These are phyloP conservation scores for Dolichoris vasculosae DNA, from an alignment of 1,140 invertebrate genomes.

Conservation along the genomic window DNA sequence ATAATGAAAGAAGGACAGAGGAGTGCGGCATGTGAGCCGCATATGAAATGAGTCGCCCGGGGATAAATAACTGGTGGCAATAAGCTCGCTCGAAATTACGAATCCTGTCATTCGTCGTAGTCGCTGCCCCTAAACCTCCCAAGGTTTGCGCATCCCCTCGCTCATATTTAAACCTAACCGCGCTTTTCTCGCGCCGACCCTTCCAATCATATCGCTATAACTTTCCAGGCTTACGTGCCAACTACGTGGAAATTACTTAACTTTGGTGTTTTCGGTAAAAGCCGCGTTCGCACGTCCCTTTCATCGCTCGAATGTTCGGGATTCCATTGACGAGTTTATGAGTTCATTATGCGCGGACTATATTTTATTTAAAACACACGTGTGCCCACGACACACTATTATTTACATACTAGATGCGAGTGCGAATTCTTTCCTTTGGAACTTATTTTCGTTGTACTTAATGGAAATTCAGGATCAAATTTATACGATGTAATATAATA, in stretches of 20 bases:
- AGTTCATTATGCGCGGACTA: conserved; percentile 20
- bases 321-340: conserved; percentile 31
- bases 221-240: background rate
- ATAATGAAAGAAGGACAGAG: background rate
- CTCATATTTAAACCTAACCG: conserved; percentile 43
- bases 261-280: conserved; percentile 45
- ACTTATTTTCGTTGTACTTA: background rate
- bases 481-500: too few species aligned
- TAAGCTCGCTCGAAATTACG: conserved; percentile 62
- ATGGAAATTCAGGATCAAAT: too few species aligned
- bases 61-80: conserved; percentile 63
- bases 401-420: background rate
- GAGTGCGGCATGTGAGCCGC: conserved; percentile 53
- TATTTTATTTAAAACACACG: background rate
- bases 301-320: conserved; percentile 4
- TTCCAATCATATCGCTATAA: conserved; percentile 44
- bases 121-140: background rate
- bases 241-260: conserved; percentile 41
- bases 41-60: conserved; percentile 59
- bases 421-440: background rate
- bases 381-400: background rate
- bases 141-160: conserved; percentile 15
- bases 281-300: too few species aligned
- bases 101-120: conserved; percentile 54
- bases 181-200: background rate